phyloP scores from a whole-genome alignment of 2,113 vertebrate species.

The Oncorhynchus mykiss region DNA sequence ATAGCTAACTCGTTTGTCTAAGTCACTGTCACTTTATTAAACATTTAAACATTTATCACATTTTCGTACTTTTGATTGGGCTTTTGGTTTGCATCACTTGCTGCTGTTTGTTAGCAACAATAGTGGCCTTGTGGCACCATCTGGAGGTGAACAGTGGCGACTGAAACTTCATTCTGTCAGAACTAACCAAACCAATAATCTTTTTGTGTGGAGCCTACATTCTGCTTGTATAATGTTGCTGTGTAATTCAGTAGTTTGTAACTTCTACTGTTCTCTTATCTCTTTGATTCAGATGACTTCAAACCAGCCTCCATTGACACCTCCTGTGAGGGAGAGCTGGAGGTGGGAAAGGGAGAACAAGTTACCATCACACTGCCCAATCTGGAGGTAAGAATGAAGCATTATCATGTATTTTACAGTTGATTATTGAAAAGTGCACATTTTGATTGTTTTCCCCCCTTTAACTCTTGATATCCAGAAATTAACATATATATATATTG shows the following conservation, averaged over 20 bases:
- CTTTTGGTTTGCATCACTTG: conserved; percentile 5
- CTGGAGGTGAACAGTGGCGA: conserved; percentile 34
- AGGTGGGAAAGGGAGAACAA: conserved; percentile 97
- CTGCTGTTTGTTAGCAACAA: not conserved
- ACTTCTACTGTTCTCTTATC: not conserved
- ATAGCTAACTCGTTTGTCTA: not conserved
- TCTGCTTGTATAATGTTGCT: not conserved
- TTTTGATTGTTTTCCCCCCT: not conserved
- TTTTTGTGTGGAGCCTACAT: not conserved
- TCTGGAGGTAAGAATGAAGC: conserved; percentile 81
- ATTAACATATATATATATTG: too few species aligned
- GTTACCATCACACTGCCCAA: conserved; percentile 97
- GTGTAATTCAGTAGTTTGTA: not conserved
- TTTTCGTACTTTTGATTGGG: not conserved
- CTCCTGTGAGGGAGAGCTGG: conserved; percentile 91
- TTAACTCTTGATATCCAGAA: not conserved
- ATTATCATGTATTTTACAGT: not conserved
- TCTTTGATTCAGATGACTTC: conserved; percentile 87
- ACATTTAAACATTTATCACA: too few species aligned
- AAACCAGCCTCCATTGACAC: conserved; percentile 98
- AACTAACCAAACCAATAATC: not conserved
- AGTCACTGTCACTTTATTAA: too few species aligned
- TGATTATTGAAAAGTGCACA: not conserved
- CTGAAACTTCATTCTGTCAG: not conserved
- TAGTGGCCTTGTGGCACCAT: conserved; percentile 24